A percentile compares a stretch with the other conserved stretches of the same genome.
phyloP scores from a whole-genome alignment of 2,113 vertebrate genomes.

The Globicephala melas region DNA sequence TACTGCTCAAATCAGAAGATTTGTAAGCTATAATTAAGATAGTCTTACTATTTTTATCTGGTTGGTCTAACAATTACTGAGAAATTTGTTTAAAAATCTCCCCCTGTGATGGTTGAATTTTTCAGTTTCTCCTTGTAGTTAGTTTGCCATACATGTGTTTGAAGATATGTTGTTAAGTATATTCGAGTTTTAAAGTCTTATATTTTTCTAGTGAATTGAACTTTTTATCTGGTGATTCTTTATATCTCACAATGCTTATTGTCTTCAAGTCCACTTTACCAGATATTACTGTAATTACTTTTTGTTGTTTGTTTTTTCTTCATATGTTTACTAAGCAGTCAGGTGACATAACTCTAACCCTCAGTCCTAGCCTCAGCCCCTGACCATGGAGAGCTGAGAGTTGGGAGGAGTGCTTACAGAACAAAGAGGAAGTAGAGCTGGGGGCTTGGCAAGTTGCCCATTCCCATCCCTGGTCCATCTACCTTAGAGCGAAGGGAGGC shows the following conservation, averaged over 20 bases:
- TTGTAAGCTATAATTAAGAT: neutral
- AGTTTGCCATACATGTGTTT: neutral
- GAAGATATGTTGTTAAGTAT: neutral
- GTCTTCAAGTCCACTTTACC: neutral
- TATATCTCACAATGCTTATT: neutral
- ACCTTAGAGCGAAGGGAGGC: slow-evolving; percentile 58
- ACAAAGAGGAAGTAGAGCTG: slow-evolving; percentile 41
- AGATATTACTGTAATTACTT: neutral
- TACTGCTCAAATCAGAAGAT: neutral
- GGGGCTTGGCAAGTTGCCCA: slow-evolving; percentile 48
- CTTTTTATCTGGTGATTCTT: neutral
- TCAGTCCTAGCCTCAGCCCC: neutral
- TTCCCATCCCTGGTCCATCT: slow-evolving; percentile 60
- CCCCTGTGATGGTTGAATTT: neutral
- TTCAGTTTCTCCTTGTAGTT: neutral
- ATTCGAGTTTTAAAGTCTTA: neutral
- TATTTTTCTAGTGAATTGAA: neutral
- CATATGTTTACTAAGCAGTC: slow-evolving; percentile 69
- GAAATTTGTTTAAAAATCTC: neutral
- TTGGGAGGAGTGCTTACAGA: slow-evolving; percentile 5
- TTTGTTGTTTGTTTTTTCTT: neutral
- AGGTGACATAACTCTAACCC: slow-evolving; percentile 27
- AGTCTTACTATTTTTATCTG: neutral
- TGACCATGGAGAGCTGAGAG: neutral
- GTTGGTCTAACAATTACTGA: neutral